Conservation (phyloP, 2,113 vertebrate species). For the Oryzias melastigma region DNA sequence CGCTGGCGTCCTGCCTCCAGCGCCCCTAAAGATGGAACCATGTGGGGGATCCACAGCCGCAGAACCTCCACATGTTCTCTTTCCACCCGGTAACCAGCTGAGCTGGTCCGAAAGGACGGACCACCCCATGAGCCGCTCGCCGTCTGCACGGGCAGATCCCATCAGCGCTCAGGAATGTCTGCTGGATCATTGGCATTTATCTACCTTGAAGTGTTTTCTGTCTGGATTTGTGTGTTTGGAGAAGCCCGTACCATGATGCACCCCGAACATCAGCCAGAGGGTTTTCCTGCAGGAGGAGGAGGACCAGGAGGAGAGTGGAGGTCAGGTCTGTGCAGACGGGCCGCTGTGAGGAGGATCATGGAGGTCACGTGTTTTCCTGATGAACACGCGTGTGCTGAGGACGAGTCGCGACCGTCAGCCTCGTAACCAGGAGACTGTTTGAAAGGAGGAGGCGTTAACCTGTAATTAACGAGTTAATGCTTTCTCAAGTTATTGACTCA, state of each 20-base stretch:
- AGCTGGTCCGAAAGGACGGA: slow-evolving; percentile 26
- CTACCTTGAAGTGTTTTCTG: slow-evolving; percentile 58
- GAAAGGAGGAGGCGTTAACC: slow-evolving; percentile 70
- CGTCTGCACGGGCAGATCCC: slow-evolving; percentile 55
- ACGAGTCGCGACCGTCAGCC: no score
- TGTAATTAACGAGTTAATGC: slow-evolving; percentile 82
- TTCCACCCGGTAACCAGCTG: slow-evolving; percentile 4
- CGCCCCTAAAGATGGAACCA: no score
- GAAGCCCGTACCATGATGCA: slow-evolving; percentile 36
- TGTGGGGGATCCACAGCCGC: neutral
- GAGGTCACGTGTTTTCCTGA: no score
- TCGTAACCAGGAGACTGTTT: no score
- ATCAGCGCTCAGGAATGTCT: slow-evolving; percentile 67
- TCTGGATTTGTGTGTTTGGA: slow-evolving; percentile 52
- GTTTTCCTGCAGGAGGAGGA: slow-evolving; percentile 6
- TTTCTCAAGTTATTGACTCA: slow-evolving; percentile 77
- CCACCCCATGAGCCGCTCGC: slow-evolving; percentile 57
- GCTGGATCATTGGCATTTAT: slow-evolving; percentile 67
- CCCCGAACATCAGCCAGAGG: slow-evolving; percentile 46
- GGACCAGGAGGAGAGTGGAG: no score
- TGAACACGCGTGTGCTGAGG: no score
- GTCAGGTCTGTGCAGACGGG: no score
- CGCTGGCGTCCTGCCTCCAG: no score
- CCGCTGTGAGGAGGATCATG: no score
- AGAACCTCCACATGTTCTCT: slow-evolving; percentile 9